Base-by-base conservation (phyloP, 2,888 invertebrate genomes). In the Epinotia brunnichana region DNA sequence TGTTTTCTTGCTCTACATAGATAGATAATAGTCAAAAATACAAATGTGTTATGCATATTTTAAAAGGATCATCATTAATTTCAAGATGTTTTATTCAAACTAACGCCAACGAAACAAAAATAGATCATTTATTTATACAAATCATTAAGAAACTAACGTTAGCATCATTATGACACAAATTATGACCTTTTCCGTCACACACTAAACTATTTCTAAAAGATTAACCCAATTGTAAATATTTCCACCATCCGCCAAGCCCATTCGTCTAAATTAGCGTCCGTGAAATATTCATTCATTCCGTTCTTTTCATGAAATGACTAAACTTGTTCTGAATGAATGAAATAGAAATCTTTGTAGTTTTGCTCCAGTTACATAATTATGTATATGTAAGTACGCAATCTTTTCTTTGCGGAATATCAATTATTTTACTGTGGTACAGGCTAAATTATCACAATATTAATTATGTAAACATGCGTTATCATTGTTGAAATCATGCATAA, bases 191-290 rank as follows among this genome's bases (percentile, higher is more conserved):
- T 35, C 54, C 61, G 71, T 67, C 61, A 67, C 61, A 67, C 54
- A 54, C 66, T 53, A 44, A 60, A 67, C 67, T 67, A 60, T 56
- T 61, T 67, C 39, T 66, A 44, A 17, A 48, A 29, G 59, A 54
- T 72, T 61, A 61, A 72, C 61, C 61, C 24, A 62, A 72, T 53
- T 61, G 54, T 71, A 67, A 61, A 67, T 67, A 66, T 66, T 60
- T 21, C 61, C 13, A 51, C 7, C 54, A 54, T n/a, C 61, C 57
- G 35, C 11, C 9, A 39, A 60, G 53, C 3, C 24, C 67, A 62
- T 68, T 62, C 56, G 9, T 62, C 67, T 72, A 62, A 67, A 72
- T 72, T 56, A 72, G 67, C 17, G 56, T 70, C 54, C 56, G 17
- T 53, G 48, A 29, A 56, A 48, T 53, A 66, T 51, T 56, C 63